Conservation (phyloP, 2,113 vertebrate species). For the Oxygymnocypris stewartii region DNA sequence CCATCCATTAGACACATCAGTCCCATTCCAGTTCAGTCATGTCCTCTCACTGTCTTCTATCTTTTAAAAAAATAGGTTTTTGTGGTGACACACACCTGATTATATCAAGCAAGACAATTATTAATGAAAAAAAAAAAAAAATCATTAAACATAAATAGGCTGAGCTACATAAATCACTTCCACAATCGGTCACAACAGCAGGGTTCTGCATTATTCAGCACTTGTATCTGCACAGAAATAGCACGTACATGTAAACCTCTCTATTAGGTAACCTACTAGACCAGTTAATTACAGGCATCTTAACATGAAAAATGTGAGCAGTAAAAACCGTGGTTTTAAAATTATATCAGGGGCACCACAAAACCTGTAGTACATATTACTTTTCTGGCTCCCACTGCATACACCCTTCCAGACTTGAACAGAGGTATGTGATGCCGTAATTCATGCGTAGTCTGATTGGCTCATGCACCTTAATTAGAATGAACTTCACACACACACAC, state of each 20-base stretch:
- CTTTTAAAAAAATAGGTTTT: not conserved
- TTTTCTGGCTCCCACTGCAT: conserved; percentile 11
- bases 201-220: not conserved
- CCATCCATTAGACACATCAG: not conserved
- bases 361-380: not conserved
- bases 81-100: not conserved
- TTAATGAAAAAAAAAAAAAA: not conserved
- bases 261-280: not conserved
- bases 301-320: conserved; percentile 6
- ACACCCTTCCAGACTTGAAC: not conserved
- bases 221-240: conserved; percentile 17
- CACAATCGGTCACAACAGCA: not conserved
- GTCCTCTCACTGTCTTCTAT: conserved; percentile 3
- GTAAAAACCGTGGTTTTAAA: conserved; percentile 13
- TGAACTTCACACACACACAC: conserved; percentile 7
- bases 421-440: not conserved
- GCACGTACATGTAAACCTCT: not conserved
- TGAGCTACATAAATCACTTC: not conserved
- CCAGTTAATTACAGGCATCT: not conserved
- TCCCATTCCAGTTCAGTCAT: not conserved
- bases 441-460: conserved; percentile 3
- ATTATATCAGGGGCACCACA: not conserved
- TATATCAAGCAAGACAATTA: not conserved
- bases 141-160: not conserved
- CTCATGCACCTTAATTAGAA: conserved; percentile 12